Evolutionary conservation across 2,113 vertebrate genomes (phyloP), one percentile per base, ranked within the genome.

Genomic region (Vireo altiloquus): DNA sequence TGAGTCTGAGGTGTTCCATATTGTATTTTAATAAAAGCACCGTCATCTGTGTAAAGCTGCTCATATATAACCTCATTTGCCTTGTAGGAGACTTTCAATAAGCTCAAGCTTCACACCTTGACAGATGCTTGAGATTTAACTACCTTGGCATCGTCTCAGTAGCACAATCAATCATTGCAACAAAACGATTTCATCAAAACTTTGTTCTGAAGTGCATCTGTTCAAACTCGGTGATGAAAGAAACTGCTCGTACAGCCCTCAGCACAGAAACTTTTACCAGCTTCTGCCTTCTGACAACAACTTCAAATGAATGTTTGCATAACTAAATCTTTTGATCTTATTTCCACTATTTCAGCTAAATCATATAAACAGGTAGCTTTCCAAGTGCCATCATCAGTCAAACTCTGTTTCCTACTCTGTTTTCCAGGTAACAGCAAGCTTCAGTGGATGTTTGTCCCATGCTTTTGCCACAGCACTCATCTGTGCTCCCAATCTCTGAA

Each of bases 111-210:
- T 63, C 92, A 88, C 78, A 91, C 42, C 78, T 88, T 86, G 78
- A 74, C 94, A 94, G 87, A 88, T 94, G 85, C 80, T 85, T 46
- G 71, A 85, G 60, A 95, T 86, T 86, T 86, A 95, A 83, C 75
- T 84, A 89, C 60, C 47, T 70, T 86, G 87, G 75, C 79, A 92
- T 63, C 59, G 0, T 57, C 91, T 61, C 74, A 46, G 57, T 33
- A 74, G 79, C 44, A 40, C 75, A 47, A 93, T 95, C 84, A 72
- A 93, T 92, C 85, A 93, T 6, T 77, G 54, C 78, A 93, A 87
- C 75, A 91, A 61, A 53, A 94, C 70, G 46, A 90, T 64, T 88
- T 81, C 78, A 94, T 80, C 93, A 94, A 24, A 86, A 90, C 64
- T 84, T 88, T 31, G 50, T 49, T 89, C 81, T 0, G 0, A 87